A percentile compares a stretch with the other conserved stretches of the same genome.
Evolutionary conservation across 1,140 invertebrate genomes (phyloP).

Genomic region (Bilobella aurantiaca): DNA sequence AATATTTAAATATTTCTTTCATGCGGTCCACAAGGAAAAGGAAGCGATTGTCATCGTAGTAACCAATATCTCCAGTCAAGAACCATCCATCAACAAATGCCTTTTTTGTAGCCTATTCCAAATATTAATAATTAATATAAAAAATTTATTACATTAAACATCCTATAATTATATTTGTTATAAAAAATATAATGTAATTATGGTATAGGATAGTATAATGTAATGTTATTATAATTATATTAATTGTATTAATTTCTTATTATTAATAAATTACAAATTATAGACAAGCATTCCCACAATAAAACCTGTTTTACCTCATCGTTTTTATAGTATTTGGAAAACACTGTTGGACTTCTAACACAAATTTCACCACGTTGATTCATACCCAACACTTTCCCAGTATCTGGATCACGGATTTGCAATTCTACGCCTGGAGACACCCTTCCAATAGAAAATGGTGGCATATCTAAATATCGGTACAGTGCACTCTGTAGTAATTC

Average conservation of each 20-base stretch:
- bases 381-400: conserved; percentile 15
- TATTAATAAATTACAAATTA: no score
- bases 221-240: no score
- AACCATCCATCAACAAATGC: conserved; percentile 36
- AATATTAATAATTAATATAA: no score
- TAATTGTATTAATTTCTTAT: no score
- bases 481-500: no score
- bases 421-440: conserved; percentile 14
- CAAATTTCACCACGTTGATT: conserved; percentile 27
- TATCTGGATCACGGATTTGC: conserved; percentile 22
- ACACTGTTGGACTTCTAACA: conserved; percentile 2
- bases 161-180: no score
- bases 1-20: conserved; percentile 39
- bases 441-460: conserved; percentile 15
- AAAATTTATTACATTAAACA: no score
- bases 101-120: conserved; percentile 17
- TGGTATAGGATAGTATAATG: no score
- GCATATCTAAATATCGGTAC: conserved; percentile 2
- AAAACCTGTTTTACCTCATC: conserved; percentile 11
- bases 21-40: conserved; percentile 38
- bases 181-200: no score
- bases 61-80: conserved; percentile 38
- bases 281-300: no score
- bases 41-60: conserved; percentile 36
- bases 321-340: conserved; percentile 21